Evolutionary conservation across 2,888 invertebrate species (phyloP).

Genomic region (Baronia brevicornis): DNA sequence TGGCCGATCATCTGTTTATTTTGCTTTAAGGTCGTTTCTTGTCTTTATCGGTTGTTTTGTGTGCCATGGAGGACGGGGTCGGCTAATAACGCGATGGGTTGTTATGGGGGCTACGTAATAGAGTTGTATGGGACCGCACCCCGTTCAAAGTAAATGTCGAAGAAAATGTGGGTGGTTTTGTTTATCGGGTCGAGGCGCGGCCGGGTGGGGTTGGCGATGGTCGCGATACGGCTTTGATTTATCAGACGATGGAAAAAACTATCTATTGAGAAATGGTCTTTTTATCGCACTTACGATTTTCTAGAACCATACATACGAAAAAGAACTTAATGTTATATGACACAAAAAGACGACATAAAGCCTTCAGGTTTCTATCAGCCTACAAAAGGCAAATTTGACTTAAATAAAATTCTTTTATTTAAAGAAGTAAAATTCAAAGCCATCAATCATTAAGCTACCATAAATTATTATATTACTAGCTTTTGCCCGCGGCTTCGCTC

Average conservation of each 20-base stretch:
- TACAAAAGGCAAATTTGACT: too few relatives aligned
- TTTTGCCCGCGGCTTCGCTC: too few relatives aligned
- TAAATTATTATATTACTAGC: too few relatives aligned
- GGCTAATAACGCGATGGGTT: constrained; percentile 45
- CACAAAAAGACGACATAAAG: too few relatives aligned
- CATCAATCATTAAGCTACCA: too few relatives aligned
- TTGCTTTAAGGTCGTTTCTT: constrained; percentile 59
- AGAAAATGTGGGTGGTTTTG: constrained; percentile 47
- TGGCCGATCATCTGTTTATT: constrained; percentile 66
- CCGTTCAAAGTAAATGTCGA: constrained; percentile 52
- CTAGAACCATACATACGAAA: too few relatives aligned
- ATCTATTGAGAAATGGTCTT: constrained; percentile 41
- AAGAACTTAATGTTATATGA: too few relatives aligned
- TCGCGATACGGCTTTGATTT: constrained; percentile 46
- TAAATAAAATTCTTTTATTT: too few relatives aligned
- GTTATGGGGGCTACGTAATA: constrained; percentile 47
- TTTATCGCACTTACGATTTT: constrained; percentile 29
- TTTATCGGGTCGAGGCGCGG: constrained; percentile 53
- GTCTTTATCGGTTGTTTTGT: constrained; percentile 59
- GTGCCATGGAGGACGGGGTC: constrained; percentile 36
- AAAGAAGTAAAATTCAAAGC: too few relatives aligned
- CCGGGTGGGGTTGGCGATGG: constrained; percentile 38
- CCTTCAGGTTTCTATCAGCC: too few relatives aligned
- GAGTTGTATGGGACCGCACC: constrained; percentile 56
- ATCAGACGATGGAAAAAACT: constrained; percentile 44